Evolutionary conservation across 2,888 invertebrate species (phyloP).

Genomic region (Heliconius hortense): DNA sequence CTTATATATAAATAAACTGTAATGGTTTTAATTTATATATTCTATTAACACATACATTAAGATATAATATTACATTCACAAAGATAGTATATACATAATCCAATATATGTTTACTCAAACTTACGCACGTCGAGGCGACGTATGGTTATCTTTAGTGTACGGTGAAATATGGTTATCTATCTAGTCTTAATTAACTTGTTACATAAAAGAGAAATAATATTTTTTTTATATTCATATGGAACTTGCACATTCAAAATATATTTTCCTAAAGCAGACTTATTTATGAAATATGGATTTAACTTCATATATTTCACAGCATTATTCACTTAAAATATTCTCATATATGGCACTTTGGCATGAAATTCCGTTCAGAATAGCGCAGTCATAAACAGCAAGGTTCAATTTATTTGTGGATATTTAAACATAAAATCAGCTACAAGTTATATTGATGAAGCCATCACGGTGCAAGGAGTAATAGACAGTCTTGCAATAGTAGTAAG

Average conservation of each 20-base stretch:
- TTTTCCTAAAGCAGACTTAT: not conserved
- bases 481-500: not conserved
- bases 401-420: not conserved
- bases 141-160: too few species aligned
- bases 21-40: too few species aligned
- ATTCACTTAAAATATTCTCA: conserved; percentile 20
- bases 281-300: conserved; percentile 13
- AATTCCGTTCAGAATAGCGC: conserved; percentile 10
- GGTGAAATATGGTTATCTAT: too few species aligned
- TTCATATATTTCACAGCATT: conserved; percentile 13
- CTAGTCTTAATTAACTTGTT: too few species aligned
- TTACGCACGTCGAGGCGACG: too few species aligned
- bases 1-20: too few species aligned
- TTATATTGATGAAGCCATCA: not conserved
- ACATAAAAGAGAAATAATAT: too few species aligned
- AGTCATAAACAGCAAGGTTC: not conserved
- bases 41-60: too few species aligned
- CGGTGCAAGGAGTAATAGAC: not conserved
- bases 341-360: conserved; percentile 12
- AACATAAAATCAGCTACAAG: not conserved
- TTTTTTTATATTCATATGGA: too few species aligned
- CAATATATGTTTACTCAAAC: too few species aligned
- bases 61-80: too few species aligned
- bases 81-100: too few species aligned
- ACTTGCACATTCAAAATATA: not conserved